These are phyloP conservation scores for Oreochromis tanganicae DNA, from an alignment of 2,113 vertebrate genomes.

Conservation along the genomic window DNA sequence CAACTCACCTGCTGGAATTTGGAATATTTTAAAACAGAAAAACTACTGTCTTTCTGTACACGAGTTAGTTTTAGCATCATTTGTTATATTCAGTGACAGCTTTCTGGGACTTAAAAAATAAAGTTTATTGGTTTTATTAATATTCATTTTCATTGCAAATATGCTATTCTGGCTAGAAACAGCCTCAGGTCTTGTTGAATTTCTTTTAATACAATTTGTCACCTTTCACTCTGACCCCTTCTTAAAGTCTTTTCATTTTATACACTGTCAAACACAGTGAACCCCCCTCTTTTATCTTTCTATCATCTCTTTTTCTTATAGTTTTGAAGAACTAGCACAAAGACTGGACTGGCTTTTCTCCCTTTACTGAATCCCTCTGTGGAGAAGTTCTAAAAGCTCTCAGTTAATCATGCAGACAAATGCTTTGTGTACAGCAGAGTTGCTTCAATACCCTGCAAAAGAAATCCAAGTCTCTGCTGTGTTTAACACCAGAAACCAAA, in stretches of 20 bases:
- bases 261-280: not conserved
- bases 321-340: not conserved
- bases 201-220: not conserved
- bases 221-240: not conserved
- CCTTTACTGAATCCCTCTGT: not conserved
- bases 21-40: not conserved
- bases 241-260: not conserved
- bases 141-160: not conserved
- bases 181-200: not conserved
- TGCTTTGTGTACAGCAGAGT: not conserved
- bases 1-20: not conserved
- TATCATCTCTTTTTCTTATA: not conserved
- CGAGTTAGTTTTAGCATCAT: not conserved
- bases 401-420: not conserved
- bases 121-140: not conserved
- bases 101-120: not conserved
- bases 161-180: not conserved
- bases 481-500: not conserved
- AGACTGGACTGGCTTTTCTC: not conserved
- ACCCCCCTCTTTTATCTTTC: not conserved
- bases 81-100: not conserved
- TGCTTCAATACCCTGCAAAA: not conserved
- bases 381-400: not conserved
- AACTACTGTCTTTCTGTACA: not conserved
- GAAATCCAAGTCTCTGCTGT: not conserved